Conservation (phyloP, 2,888 invertebrate genomes). For the Rhingia campestris region DNA sequence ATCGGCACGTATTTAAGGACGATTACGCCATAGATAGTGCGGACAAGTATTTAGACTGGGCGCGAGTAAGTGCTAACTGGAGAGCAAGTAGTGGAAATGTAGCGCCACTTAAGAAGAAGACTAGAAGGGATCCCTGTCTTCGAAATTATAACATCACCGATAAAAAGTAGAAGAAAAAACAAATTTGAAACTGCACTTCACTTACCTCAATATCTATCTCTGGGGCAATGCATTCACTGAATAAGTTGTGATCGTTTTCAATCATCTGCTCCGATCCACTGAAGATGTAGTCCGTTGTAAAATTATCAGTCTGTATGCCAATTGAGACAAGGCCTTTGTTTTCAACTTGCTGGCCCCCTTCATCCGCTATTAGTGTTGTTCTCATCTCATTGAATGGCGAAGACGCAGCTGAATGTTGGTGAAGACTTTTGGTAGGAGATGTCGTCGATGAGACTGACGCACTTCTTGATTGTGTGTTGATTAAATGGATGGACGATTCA, state of each 20-base stretch:
- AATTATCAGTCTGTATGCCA: conserved; percentile 84
- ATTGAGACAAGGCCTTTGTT: conserved; percentile 72
- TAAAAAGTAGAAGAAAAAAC: neutral
- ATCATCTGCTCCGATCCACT: conserved; percentile 78
- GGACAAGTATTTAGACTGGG: too few relatives aligned
- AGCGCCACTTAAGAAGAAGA: too few relatives aligned
- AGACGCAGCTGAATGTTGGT: conserved; percentile 40
- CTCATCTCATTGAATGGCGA: conserved; percentile 66
- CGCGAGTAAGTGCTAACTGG: too few relatives aligned
- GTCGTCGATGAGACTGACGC: conserved; percentile 42
- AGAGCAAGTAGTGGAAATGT: too few relatives aligned
- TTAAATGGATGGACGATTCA: conserved; percentile 12
- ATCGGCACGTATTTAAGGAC: too few relatives aligned
- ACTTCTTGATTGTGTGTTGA: conserved; percentile 19
- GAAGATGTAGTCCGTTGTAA: conserved; percentile 80
- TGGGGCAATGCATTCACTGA: conserved; percentile 84
- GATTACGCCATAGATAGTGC: too few relatives aligned
- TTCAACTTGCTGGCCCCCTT: conserved; percentile 4
- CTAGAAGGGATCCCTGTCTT: too few relatives aligned
- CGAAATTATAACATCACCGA: too few relatives aligned
- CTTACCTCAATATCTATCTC: conserved; percentile 86
- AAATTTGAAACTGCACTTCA: neutral
- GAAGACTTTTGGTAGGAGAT: conserved; percentile 42
- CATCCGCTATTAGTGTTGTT: conserved; percentile 56
- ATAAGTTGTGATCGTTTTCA: conserved; percentile 82